A percentile compares a stretch with the other conserved stretches of the same genome.
phyloP scores from a whole-genome alignment of 2,797 vertebrate species.

The Gila robusta region DNA sequence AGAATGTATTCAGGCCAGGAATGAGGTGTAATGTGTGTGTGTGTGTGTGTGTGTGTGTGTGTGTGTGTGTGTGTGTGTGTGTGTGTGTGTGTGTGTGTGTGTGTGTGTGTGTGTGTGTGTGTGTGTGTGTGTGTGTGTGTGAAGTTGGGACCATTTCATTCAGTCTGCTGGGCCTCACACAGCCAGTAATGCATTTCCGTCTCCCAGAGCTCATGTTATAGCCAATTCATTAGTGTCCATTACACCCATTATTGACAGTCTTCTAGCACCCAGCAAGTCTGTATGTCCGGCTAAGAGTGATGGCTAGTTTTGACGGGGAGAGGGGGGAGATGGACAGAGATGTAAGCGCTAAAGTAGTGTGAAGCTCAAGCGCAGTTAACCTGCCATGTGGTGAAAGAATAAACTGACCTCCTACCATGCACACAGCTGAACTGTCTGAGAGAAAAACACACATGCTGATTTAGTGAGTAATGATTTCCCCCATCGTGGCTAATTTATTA shows the following conservation, averaged over 20 bases:
- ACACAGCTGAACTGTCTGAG: slow-evolving; percentile 8
- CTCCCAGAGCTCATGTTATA: slow-evolving; percentile 73
- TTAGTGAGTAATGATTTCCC: slow-evolving; percentile 27
- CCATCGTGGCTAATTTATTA: not conserved
- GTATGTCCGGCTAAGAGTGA: slow-evolving; percentile 73
- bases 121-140: slow-evolving; percentile 11
- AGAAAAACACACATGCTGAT: slow-evolving; percentile 9
- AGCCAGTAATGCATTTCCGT: slow-evolving; percentile 48
- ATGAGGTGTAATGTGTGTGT: slow-evolving; percentile 29
- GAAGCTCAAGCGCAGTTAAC: slow-evolving; percentile 51
- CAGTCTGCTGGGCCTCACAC: slow-evolving; percentile 53
- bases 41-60: slow-evolving; percentile 2
- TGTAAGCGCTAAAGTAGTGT: slow-evolving; percentile 51
- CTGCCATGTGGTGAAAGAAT: slow-evolving; percentile 45
- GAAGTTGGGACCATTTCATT: slow-evolving; percentile 43
- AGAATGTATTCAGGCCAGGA: slow-evolving; percentile 47
- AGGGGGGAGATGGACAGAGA: not conserved
- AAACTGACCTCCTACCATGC: slow-evolving; percentile 36
- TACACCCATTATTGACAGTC: slow-evolving; percentile 80
- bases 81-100: slow-evolving; percentile 16
- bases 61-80: slow-evolving; percentile 7
- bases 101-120: slow-evolving; percentile 20
- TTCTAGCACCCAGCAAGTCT: slow-evolving; percentile 76
- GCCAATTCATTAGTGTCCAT: slow-evolving; percentile 82
- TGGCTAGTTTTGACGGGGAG: slow-evolving; percentile 43